Percentiles rank a stretch among this genome's conserved stretches.
Conservation (phyloP, 2,888 invertebrate genomes). For the Rhodophaea formosa region DNA sequence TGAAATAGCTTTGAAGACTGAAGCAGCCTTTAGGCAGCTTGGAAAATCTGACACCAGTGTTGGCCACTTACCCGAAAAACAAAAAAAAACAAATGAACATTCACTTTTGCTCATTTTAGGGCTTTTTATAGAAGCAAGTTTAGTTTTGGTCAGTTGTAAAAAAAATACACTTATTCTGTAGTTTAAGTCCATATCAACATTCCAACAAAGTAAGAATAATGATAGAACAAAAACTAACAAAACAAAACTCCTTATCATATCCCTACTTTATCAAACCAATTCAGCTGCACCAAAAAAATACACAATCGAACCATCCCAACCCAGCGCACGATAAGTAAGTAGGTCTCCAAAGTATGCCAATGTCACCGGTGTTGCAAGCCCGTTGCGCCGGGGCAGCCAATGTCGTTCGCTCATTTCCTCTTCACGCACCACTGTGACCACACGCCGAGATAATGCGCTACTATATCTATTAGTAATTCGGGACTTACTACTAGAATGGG, state of each 20-base stretch:
- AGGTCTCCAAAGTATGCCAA: conserved; percentile 72
- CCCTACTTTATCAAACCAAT: not conserved
- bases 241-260: not conserved
- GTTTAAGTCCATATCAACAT: too few species aligned
- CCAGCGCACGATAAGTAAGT: conserved; percentile 67
- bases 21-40: too few species aligned
- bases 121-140: too few species aligned
- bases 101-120: too few species aligned
- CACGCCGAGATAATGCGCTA: not conserved
- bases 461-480: not conserved
- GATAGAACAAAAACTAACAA: not conserved
- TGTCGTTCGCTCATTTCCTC: conserved; percentile 68
- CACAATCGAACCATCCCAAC: conserved; percentile 23
- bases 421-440: conserved; percentile 4
- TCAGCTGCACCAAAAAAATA: conserved; percentile 11
- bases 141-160: too few species aligned
- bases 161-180: too few species aligned
- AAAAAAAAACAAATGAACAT: too few species aligned
- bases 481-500: not conserved
- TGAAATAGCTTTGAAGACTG: too few species aligned
- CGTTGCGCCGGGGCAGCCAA: conserved; percentile 53
- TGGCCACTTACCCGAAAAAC: too few species aligned
- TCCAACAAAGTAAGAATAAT: not conserved
- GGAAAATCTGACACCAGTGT: too few species aligned
- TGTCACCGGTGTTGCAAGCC: conserved; percentile 72